Base-by-base conservation (phyloP, 2,113 vertebrate genomes). In the Thamnophis sirtalis region DNA sequence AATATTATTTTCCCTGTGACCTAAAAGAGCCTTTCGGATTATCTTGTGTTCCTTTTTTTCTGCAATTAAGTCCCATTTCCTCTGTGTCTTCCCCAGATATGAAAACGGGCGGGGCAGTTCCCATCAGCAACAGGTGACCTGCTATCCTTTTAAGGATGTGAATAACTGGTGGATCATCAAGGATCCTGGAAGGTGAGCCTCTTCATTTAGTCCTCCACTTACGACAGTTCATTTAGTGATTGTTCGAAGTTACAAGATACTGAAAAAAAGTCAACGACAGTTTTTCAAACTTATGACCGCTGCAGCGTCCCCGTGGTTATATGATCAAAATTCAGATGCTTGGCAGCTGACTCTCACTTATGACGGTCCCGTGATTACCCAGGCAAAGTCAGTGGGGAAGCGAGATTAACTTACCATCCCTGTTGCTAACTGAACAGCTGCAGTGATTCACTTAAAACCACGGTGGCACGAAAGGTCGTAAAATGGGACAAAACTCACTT, bases 161-260 rank as follows among this genome's bases (percentile, higher is more conserved):
- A 99, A 99, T 95, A 99, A 99, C 97, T 99, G 99, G 99, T 99
- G 99, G 99, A 98, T 99, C 28, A 95, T 99, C 89, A 99, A 99
- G 97, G 98, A 99, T 92, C 98, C 99, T 0, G 95, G 97, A 90
- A 98, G 96, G 99, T 99, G 95, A 95, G 97, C 96, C 68, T 80
- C 68, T 38, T n/a, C 60, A 2, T 26, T 10, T n/a, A 68, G 60
- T n/a, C 60, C 58, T 24, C 7, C 0, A 3, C 8, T 58, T 58
- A 58, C 56, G 2, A 24, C 56, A 24, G 7, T 58, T 60, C 56
- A 26, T 60, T 60, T 22, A 58, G 58, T 8, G 58, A 63, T 9
- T 1, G 3, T 28, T 11, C 9, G 3, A 60, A 60, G 58, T 28
- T 63, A 63, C 60, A 63, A 28, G 58, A 58, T 7, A 3, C 56